Base-by-base conservation (phyloP, 1,140 invertebrate genomes). In the Camponotus floridanus region DNA sequence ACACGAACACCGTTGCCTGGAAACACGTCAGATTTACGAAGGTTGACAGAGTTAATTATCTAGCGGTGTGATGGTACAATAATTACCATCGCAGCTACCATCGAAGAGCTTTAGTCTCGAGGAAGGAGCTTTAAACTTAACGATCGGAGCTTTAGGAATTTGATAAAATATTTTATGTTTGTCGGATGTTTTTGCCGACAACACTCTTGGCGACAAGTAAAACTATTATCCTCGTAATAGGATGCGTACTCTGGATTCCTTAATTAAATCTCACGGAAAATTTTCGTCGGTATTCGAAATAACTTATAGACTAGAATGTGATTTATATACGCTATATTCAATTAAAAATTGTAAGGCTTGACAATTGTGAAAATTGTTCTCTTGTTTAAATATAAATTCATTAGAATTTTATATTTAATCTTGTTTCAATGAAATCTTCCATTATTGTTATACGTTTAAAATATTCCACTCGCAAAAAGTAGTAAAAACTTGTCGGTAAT, bases 11-110 rank as follows among this genome's bases (percentile, higher is more conserved):
- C 39, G 51, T 36, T 31, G 76, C 76, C 79, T 11, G 76, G 31
- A 68, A 88, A 88, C 61, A 86, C 76, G 59, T 88, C 67, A 76
- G 85, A 90, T 89, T 89, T 89, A 88, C 83, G 81, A 81, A 51
- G 68, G 31, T 61, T 57, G 76, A 76, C 80, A 36, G 57, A 89
- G 78, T 90, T 86, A 91, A 91, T 91, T 90, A 83, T 85, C 73
- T 39, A 21, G 26, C 33, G 65, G 31, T 76, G 73, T 55, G 31
- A 21, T 26, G 42, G 36, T 21, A 6, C 88, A 88, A 91, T 87
- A 90, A 90, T 91, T 88, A 91, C 42, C 71, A 13, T 55, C 3
- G 2, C 31, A 6, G 11, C 1, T 61, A 62, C 8, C 8, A 13
- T 83, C 70, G 33, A 74, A 61, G 33, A 4, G n/a, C 26, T 87